phyloP scores from a whole-genome alignment of 2,113 vertebrate genomes.

The Columba janthina region DNA sequence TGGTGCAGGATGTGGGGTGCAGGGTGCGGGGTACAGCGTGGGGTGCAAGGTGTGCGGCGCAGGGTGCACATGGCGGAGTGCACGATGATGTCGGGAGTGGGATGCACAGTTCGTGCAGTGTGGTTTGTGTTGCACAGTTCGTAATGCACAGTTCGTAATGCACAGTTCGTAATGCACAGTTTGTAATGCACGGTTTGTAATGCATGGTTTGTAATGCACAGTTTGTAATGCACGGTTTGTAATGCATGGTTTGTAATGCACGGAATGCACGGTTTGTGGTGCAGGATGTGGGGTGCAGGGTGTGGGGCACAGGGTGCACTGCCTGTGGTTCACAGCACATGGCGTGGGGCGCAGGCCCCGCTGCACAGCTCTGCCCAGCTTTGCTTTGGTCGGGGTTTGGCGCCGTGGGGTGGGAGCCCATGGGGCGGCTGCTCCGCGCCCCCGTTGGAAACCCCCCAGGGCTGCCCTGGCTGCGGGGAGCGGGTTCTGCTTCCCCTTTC shows the following conservation, averaged over 20 bases:
- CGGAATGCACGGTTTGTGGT: not conserved
- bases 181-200: too few relatives aligned
- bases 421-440: not conserved
- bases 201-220: too few relatives aligned
- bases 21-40: not conserved
- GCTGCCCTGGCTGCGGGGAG: not conserved
- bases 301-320: not conserved
- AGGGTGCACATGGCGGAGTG: too few relatives aligned
- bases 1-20: not conserved
- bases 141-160: too few relatives aligned
- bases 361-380: too few relatives aligned
- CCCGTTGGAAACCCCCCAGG: not conserved
- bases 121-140: too few relatives aligned
- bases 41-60: not conserved
- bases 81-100: too few relatives aligned
- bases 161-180: too few relatives aligned
- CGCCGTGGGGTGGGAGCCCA: not conserved
- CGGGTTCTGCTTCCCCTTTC: constrained; percentile 42
- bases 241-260: too few relatives aligned
- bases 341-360: not conserved
- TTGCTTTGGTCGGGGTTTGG: not conserved
- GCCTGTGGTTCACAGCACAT: not conserved
- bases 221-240: too few relatives aligned
- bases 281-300: not conserved
- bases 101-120: too few relatives aligned